Evolutionary conservation across 2,888 invertebrate species (phyloP), one percentile per base, ranked within the genome.

Genomic region (Drosophila formosana): DNA sequence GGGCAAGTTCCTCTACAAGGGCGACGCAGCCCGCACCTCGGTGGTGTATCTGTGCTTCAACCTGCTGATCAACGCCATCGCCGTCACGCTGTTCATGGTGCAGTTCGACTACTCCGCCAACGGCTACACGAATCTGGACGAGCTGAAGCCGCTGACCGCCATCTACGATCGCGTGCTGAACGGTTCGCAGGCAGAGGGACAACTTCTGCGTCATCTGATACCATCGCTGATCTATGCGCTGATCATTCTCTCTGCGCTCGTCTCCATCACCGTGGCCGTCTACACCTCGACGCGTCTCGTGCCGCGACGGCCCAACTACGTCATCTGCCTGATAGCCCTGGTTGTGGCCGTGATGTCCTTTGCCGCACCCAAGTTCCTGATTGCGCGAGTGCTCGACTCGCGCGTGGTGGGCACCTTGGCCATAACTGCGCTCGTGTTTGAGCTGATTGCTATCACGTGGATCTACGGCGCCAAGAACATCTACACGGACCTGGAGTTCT

Each of bases 401-500:
- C 88, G 92, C 6, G 68, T 92, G 49, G 91, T 92, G 47, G 92
- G 92, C 46, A 92, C 92, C 4, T 77, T 93, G 74, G 76, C 90
- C 13, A 83, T 92, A 3, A 90, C 91, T 3, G 91, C 92, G 2
- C 65, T 93, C 56, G 90, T 92, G 0, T 92, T 93, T 56, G 93
- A 93, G 63, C 74, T 92, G 25, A 92, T 93, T 55, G 91, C 92
- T 13, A 88, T 91, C 5, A 90, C 90, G 1, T 93, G 93, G 92
- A 92, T 93, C 18, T 93, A 93, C 71, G 93, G 93, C 43, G 91
- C 91, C 3, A 92, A 92, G 75, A 92, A 92, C 66, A 91, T 93
- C 37, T 92, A 92, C 60, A 92, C 92, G 2, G 93, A 93, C 66
- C 66, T 93, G 62, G 93, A 93, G 73, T 93, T 93, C 72, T 93